Conservation (phyloP, 1,140 invertebrate genomes). For the Tigriopus japonicus region DNA sequence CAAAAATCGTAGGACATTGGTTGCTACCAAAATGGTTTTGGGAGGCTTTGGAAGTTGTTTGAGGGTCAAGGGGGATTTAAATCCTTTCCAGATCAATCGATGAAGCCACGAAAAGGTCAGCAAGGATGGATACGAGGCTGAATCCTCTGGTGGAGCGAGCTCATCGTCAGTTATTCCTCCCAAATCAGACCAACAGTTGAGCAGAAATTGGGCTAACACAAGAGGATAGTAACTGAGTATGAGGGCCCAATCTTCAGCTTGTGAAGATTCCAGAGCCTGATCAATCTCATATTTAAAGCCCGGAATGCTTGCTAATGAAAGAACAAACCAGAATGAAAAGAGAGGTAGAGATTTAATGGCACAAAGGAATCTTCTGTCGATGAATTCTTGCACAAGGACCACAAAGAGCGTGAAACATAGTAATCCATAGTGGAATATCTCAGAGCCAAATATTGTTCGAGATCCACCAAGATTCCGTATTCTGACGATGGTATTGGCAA, state of each 20-base stretch:
- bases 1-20: background rate
- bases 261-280: background rate
- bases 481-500: too few relatives aligned
- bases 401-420: too few relatives aligned
- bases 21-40: background rate
- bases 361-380: background rate
- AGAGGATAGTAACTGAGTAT: background rate
- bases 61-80: background rate
- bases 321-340: background rate
- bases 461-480: too few relatives aligned
- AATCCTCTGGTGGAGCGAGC: background rate
- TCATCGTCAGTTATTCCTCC: background rate
- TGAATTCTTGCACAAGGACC: too few relatives aligned
- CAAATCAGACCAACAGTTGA: background rate
- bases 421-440: too few relatives aligned
- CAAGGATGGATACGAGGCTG: background rate
- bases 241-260: background rate
- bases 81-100: background rate
- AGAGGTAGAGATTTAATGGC: background rate
- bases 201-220: background rate
- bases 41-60: background rate
- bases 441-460: too few relatives aligned
- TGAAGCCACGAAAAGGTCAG: background rate
- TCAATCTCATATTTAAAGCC: background rate
- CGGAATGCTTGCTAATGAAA: background rate